Base-by-base conservation (phyloP, 2,797 vertebrate genomes). In the Meriones psammophilus region DNA sequence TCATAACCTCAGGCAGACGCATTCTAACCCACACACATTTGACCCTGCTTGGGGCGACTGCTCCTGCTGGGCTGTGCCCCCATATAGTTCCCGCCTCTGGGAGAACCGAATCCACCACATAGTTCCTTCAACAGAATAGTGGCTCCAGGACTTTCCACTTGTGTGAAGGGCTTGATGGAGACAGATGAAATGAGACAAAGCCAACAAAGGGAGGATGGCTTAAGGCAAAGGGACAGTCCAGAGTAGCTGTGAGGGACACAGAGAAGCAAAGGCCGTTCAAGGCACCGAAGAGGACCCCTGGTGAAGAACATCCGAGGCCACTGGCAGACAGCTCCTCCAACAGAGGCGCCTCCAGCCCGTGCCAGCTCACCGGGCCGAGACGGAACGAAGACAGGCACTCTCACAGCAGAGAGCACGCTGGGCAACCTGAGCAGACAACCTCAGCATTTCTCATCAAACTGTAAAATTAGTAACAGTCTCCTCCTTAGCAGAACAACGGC, bases 11-110 rank as follows among this genome's bases (percentile, higher is more conserved):
- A 66, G 42, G 84, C 20, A 20, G 8, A 26, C 22, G 8, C 5
- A 22, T 18, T 15, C 1, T 20, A 66, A 22, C 6, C 50, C 2
- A 5, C 12, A 8, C 54, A 78, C 3, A 46, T 15, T 8, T 26
- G 20, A 20, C 36, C 86, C 39, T 4, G 4, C 3, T 6, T 15
- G 66, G 74, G 3, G 1, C 18, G 33, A 14, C 3, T 0, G 4
- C 46, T 42, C 24, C 69, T n/a, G 5, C 36, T 22, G 54, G 50
- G 20, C 58, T 36, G 68, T 10, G 20, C 4, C 8, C 42, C n/a
- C 9, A 22, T 30, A 1, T 1, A 22, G 46, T 13, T n/a, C 87
- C 60, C 36, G 20, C 8, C n/a, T 39, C 9, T 9, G 20, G 30
- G 5, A 8, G 5, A 15, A 18, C 9, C 39, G 50, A 78, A 2